A percentile compares a stretch with the other conserved stretches of the same genome.
Conservation (phyloP, 2,888 invertebrate genomes). For the Leucophenga maculata region DNA sequence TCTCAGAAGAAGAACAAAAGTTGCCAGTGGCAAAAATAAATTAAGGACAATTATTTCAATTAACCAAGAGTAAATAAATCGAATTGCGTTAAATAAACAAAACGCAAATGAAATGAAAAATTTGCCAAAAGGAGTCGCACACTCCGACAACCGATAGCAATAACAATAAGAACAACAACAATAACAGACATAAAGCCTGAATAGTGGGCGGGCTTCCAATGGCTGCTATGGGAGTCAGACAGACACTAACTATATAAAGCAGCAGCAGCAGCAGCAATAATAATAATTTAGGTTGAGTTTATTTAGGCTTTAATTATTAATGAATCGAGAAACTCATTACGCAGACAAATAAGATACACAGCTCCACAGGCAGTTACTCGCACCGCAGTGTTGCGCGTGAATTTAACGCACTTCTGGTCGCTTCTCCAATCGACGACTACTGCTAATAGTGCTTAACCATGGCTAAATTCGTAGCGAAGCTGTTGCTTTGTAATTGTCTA, state of each 20-base stretch:
- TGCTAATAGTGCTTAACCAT: conserved; percentile 21
- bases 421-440: neutral
- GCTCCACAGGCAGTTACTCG: neutral
- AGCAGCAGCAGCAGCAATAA: conserved; percentile 47
- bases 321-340: conserved; percentile 65
- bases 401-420: neutral
- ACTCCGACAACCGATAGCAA: neutral
- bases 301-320: conserved; percentile 62
- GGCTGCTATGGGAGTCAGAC: too few species aligned
- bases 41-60: conserved; percentile 65
- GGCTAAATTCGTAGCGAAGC: neutral
- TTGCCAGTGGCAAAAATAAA: conserved; percentile 56
- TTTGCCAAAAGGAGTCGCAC: conserved; percentile 36
- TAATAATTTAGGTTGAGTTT: conserved; percentile 61
- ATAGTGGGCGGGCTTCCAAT: neutral
- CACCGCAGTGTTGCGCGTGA: neutral
- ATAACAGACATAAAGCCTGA: neutral
- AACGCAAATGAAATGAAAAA: conserved; percentile 46
- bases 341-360: conserved; percentile 14
- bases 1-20: neutral
- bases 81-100: conserved; percentile 59
- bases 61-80: conserved; percentile 65
- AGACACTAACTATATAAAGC: neutral
- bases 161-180: neutral
- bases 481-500: too few species aligned